Evolutionary conservation across 2,888 invertebrate genomes (phyloP).

Genomic region (Biston betularia): DNA sequence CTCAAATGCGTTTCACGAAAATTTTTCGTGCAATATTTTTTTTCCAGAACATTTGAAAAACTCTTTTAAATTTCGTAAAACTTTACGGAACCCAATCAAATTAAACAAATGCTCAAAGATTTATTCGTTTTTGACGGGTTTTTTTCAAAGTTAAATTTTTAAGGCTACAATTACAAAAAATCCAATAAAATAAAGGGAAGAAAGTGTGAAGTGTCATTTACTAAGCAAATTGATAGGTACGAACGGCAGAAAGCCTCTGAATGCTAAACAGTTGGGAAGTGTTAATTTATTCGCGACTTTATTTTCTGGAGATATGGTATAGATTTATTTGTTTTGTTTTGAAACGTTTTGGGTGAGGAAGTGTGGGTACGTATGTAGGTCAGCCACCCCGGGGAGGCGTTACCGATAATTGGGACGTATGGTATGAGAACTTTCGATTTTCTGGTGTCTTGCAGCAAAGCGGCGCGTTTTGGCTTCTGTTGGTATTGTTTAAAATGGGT

Average conservation of each 20-base stretch:
- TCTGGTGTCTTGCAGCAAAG: slow-evolving; percentile 18
- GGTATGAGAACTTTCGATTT: slow-evolving; percentile 35
- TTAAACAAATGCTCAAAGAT: slow-evolving; percentile 3
- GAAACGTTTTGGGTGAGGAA: slow-evolving; percentile 42
- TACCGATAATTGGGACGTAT: slow-evolving; percentile 61
- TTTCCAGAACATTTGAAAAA: background rate
- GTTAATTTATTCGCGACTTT: slow-evolving; percentile 47
- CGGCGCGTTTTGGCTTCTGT: slow-evolving; percentile 5
- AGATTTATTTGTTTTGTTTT: slow-evolving; percentile 47
- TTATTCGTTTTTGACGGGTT: background rate
- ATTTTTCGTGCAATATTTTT: too few relatives aligned
- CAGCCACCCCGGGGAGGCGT: slow-evolving; percentile 59
- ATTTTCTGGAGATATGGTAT: slow-evolving; percentile 47
- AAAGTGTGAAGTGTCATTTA: slow-evolving; percentile 51
- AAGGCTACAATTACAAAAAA: slow-evolving; percentile 18
- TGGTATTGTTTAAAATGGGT: slow-evolving; percentile 6
- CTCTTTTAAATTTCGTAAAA: background rate
- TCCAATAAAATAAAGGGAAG: slow-evolving; percentile 30
- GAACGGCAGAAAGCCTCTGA: slow-evolving; percentile 57
- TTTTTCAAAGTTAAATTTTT: slow-evolving; percentile 1
- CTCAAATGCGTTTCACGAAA: too few relatives aligned
- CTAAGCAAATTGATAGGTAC: slow-evolving; percentile 61
- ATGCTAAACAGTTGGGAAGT: slow-evolving; percentile 52
- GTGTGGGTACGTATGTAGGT: slow-evolving; percentile 58
- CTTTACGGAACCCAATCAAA: background rate